Percentiles rank a stretch among this genome's conserved stretches.
Conservation (phyloP, 2,888 invertebrate genomes). For the Hololepta plana region DNA sequence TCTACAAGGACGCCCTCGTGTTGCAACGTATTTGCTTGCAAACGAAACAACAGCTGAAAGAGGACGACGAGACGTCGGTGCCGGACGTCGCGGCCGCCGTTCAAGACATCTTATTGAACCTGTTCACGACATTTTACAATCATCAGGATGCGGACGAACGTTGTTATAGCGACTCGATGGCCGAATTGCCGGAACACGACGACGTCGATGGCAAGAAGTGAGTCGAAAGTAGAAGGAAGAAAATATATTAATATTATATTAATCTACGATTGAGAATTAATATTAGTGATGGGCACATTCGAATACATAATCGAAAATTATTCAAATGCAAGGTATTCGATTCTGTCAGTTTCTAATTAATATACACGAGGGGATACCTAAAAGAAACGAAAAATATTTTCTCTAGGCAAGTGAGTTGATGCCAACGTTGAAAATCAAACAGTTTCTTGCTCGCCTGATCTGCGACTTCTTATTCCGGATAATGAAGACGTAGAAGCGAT, state of each 20-base stretch:
- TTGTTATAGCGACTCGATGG: conserved; percentile 91
- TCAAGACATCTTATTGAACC: conserved; percentile 74
- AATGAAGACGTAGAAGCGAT: too few relatives aligned
- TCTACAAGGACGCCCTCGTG: conserved; percentile 90
- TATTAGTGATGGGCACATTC: too few relatives aligned
- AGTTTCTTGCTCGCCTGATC: too few relatives aligned
- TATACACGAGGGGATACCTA: too few relatives aligned
- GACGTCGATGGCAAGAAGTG: conserved; percentile 49
- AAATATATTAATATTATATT: background rate
- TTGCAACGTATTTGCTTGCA: conserved; percentile 83
- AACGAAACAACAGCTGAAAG: conserved; percentile 73
- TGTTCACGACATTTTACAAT: conserved; percentile 89
- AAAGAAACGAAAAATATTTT: too few relatives aligned
- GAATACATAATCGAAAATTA: too few relatives aligned
- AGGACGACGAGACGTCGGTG: conserved; percentile 55
- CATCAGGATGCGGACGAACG: conserved; percentile 94
- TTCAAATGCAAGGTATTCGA: too few relatives aligned
- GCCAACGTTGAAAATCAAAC: too few relatives aligned
- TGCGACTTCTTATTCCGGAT: too few relatives aligned
- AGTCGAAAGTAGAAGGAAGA: conserved; percentile 10
- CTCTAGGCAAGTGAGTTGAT: too few relatives aligned
- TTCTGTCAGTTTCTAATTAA: too few relatives aligned
- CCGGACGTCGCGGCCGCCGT: conserved; percentile 82
- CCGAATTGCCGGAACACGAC: conserved; percentile 81
- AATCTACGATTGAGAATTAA: background rate